phyloP scores from a whole-genome alignment of 2,113 vertebrate genomes.

The Cyphomyrus discorhynchus region DNA sequence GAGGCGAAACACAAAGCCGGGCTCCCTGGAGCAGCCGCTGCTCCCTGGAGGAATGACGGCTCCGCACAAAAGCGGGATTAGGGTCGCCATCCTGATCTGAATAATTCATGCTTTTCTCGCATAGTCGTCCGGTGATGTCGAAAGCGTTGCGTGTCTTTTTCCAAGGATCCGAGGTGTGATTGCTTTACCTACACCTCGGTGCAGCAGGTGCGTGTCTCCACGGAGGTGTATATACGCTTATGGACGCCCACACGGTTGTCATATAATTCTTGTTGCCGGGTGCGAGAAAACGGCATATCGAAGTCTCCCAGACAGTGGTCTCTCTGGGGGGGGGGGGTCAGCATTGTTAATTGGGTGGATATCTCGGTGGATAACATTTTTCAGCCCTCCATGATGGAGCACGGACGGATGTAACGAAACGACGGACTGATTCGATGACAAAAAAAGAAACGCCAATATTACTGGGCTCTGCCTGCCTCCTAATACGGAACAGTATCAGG shows the following conservation, averaged over 20 bases:
- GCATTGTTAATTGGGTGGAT: neutral
- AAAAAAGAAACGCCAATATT: neutral
- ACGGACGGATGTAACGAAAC: neutral
- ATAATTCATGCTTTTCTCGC: slow-evolving; percentile 49
- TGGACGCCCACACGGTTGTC: neutral
- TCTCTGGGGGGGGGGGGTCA: neutral
- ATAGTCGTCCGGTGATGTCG: neutral
- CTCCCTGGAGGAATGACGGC: slow-evolving; percentile 41
- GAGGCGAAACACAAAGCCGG: slow-evolving; percentile 35
- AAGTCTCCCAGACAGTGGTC: neutral
- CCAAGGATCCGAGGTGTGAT: neutral
- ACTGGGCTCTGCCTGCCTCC: neutral
- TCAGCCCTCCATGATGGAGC: neutral
- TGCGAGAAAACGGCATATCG: neutral
- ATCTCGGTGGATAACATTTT: neutral
- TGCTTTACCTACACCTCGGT: neutral
- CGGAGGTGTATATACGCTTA: neutral
- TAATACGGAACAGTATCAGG: neutral
- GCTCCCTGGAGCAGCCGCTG: slow-evolving; percentile 42
- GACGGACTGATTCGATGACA: neutral
- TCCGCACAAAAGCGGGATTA: slow-evolving; percentile 59
- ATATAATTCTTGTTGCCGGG: neutral
- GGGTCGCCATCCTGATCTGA: slow-evolving; percentile 35
- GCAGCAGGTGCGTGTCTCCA: neutral
- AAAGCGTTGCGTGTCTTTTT: neutral